These are phyloP conservation scores for Eubasilissa regina DNA, from an alignment of 1,140 invertebrate species.

Conservation along the genomic window DNA sequence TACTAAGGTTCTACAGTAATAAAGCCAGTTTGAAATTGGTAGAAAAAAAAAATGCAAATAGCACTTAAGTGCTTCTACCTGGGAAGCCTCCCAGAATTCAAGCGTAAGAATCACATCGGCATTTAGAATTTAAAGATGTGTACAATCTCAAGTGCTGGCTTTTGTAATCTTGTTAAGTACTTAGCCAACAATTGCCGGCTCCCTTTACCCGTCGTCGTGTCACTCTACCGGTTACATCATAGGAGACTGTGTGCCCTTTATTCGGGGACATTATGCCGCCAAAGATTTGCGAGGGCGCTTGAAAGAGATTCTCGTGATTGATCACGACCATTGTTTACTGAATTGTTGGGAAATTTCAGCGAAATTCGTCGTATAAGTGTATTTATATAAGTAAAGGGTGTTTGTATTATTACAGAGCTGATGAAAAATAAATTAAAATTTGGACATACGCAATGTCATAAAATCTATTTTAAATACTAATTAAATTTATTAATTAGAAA, in stretches of 20 bases:
- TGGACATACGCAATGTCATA: too few species aligned
- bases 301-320: constrained; percentile 37
- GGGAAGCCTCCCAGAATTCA: background rate
- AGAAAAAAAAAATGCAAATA: background rate
- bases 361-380: background rate
- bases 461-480: too few species aligned
- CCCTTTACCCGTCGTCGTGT: constrained; percentile 19
- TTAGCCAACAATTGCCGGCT: constrained; percentile 39
- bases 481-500: too few species aligned
- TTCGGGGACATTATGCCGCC: constrained; percentile 8
- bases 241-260: constrained; percentile 8
- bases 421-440: too few species aligned
- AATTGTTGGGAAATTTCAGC: background rate
- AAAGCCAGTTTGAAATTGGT: too few species aligned
- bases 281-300: constrained; percentile 36
- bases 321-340: constrained; percentile 14
- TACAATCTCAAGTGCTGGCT: constrained; percentile 29
- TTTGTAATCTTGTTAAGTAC: constrained; percentile 29
- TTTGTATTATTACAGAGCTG: too few species aligned
- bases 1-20: too few species aligned
- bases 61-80: background rate
- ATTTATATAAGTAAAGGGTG: background rate
- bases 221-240: constrained; percentile 38
- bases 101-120: background rate
- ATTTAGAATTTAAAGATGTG: background rate